Percentiles rank a stretch among this genome's conserved stretches.
Evolutionary conservation across 2,888 invertebrate species (phyloP).

Genomic region (Biston stratarius): DNA sequence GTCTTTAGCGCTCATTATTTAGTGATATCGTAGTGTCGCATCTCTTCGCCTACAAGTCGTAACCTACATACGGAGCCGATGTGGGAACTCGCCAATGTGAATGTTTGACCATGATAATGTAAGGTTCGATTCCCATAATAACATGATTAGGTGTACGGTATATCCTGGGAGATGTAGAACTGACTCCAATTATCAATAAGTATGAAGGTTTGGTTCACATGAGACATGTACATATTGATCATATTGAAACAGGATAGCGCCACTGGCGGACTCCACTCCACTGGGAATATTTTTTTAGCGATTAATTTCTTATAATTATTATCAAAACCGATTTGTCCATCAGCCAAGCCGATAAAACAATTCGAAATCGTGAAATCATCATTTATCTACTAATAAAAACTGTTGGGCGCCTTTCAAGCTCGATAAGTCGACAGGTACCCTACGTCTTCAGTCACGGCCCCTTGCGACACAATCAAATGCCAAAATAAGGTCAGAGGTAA

Average conservation of each 20-base stretch:
- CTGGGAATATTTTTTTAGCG: no score
- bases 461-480: slow-evolving; percentile 82
- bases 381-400: background rate
- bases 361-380: no score
- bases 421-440: slow-evolving; percentile 55
- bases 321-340: no score
- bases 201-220: slow-evolving; percentile 6
- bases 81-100: slow-evolving; percentile 49
- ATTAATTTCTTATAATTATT: no score
- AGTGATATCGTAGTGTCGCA: background rate
- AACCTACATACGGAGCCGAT: slow-evolving; percentile 45
- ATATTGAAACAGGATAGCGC: no score
- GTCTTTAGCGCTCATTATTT: background rate
- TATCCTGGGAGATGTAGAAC: slow-evolving; percentile 22
- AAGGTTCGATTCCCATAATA: slow-evolving; percentile 45
- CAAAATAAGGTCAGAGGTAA: slow-evolving; percentile 85
- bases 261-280: no score
- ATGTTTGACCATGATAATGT: slow-evolving; percentile 49
- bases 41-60: slow-evolving; percentile 22
- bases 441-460: slow-evolving; percentile 70
- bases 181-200: slow-evolving; percentile 6
- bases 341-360: no score
- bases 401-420: slow-evolving; percentile 15
- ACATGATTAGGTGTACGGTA: slow-evolving; percentile 38
- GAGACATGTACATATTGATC: background rate